A percentile compares a stretch with the other conserved stretches of the same genome.
These are phyloP conservation scores for Cataglyphis altisquamis DNA, from an alignment of 2,888 invertebrate genomes.

Conservation along the genomic window DNA sequence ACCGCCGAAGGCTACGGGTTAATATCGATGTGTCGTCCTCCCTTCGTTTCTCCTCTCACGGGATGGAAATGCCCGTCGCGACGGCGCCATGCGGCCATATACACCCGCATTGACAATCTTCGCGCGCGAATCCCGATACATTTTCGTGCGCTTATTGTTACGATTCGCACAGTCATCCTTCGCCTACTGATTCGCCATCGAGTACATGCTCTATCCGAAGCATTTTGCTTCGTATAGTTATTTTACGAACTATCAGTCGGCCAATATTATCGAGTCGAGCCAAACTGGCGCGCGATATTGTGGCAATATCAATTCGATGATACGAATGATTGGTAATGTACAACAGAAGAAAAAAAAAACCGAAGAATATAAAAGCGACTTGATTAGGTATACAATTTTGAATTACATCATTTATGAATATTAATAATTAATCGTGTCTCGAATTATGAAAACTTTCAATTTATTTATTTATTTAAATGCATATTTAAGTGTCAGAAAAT, in stretches of 20 bases:
- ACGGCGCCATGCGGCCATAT: conserved; percentile 64
- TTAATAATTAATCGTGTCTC: background rate
- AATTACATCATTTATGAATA: background rate
- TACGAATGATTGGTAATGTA: background rate
- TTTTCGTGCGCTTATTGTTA: conserved; percentile 46
- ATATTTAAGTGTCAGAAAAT: background rate
- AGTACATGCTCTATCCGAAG: background rate
- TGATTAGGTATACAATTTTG: background rate
- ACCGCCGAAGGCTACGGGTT: conserved; percentile 31
- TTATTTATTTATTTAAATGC: background rate
- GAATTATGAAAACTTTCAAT: background rate
- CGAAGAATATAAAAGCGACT: background rate
- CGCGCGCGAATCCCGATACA: conserved; percentile 40
- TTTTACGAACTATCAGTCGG: background rate
- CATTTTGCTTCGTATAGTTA: background rate
- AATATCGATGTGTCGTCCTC: conserved; percentile 40
- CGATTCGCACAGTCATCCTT: conserved; percentile 8
- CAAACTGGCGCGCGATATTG: background rate
- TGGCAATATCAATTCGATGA: background rate
- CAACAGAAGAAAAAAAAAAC: background rate
- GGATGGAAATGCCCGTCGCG: conserved; percentile 68
- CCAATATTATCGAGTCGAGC: background rate
- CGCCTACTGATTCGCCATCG: conserved; percentile 16
- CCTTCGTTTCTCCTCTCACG: conserved; percentile 45
- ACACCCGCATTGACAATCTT: conserved; percentile 40